These are phyloP conservation scores for Channa striata DNA, from an alignment of 2,797 vertebrate species.

Conservation along the genomic window DNA sequence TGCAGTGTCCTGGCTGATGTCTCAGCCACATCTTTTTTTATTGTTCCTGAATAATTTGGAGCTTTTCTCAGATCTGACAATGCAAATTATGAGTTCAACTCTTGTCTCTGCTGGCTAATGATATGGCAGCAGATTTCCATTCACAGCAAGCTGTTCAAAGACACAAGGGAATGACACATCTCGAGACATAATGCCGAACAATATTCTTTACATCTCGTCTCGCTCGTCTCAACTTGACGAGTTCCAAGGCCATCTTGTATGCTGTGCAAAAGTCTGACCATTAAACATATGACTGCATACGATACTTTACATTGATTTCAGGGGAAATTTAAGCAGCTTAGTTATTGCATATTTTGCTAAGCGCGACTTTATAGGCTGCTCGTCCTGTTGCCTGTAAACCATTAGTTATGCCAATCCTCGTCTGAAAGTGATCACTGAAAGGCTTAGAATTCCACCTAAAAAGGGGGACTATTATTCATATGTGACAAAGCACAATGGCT, in stretches of 20 bases:
- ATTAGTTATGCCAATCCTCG: slow-evolving; percentile 62
- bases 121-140: slow-evolving; percentile 44
- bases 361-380: slow-evolving; percentile 68
- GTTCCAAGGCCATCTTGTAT: slow-evolving; percentile 36
- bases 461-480: slow-evolving; percentile 47
- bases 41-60: slow-evolving; percentile 47
- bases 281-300: slow-evolving; percentile 53
- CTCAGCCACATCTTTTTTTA: slow-evolving; percentile 25
- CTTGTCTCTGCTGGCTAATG: slow-evolving; percentile 51
- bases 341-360: slow-evolving; percentile 54
- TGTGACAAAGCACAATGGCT: slow-evolving; percentile 51
- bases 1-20: slow-evolving; percentile 36
- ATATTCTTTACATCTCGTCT: slow-evolving; percentile 44
- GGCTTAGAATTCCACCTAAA: slow-evolving; percentile 69
- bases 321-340: slow-evolving; percentile 28
- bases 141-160: slow-evolving; percentile 43
- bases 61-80: slow-evolving; percentile 43
- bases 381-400: slow-evolving; percentile 61
- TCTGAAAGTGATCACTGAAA: slow-evolving; percentile 68
- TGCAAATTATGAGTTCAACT: slow-evolving; percentile 50
- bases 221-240: slow-evolving; percentile 27
- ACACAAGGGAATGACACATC: slow-evolving; percentile 27
- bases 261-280: slow-evolving; percentile 4
- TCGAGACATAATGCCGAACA: slow-evolving; percentile 37
- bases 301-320: slow-evolving; percentile 48